Conservation (phyloP, 1,140 invertebrate species). For the Zaprionus davidi region DNA sequence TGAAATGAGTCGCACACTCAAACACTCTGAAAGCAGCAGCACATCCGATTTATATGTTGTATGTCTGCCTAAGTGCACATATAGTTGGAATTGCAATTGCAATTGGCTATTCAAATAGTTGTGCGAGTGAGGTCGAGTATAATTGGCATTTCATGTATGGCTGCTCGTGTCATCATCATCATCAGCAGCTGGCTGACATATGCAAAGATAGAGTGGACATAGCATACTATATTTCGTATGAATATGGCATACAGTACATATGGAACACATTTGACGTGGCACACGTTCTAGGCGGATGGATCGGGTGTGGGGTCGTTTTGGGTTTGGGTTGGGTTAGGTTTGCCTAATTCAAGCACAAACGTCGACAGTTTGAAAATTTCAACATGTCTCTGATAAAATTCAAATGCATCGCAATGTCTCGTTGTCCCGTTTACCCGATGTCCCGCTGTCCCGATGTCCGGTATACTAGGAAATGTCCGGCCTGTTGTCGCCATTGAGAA, state of each 20-base stretch:
- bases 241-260: background rate
- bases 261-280: conserved; percentile 4
- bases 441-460: conserved; percentile 7
- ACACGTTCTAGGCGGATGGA: conserved; percentile 14
- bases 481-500: conserved; percentile 42
- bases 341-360: conserved; percentile 35
- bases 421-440: conserved; percentile 10
- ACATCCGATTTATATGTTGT: background rate
- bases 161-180: conserved; percentile 2
- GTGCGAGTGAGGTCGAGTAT: background rate
- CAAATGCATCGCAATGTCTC: conserved; percentile 38
- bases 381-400: conserved; percentile 41
- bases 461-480: conserved; percentile 27
- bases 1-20: background rate
- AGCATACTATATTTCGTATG: background rate
- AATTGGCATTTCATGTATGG: conserved; percentile 37
- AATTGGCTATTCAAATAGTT: conserved; percentile 24
- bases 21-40: background rate
- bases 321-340: conserved; percentile 7
- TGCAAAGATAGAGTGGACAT: conserved; percentile 11
- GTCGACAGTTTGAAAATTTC: conserved; percentile 45
- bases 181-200: background rate
- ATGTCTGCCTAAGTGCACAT: background rate
- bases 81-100: background rate
- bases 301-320: no score